Evolutionary conservation across 2,113 vertebrate genomes (phyloP).

Genomic region (Sapajus apella): DNA sequence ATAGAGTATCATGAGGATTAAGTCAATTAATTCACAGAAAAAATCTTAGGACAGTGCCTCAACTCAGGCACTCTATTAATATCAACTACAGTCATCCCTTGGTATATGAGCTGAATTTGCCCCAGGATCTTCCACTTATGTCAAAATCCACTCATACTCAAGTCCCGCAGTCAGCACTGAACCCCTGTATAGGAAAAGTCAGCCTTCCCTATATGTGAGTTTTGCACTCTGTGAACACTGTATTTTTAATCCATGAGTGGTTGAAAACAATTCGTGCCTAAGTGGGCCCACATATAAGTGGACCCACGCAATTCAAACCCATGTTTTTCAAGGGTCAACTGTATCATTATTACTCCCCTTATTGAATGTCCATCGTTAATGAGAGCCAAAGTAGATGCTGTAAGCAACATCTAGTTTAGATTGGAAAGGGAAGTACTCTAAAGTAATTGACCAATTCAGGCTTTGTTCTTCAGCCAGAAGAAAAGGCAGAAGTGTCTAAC

Average conservation of each 20-base stretch:
- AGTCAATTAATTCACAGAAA: background rate
- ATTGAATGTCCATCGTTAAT: background rate
- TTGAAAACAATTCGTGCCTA: background rate
- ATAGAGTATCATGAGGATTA: background rate
- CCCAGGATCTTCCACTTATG: background rate
- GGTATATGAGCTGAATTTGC: background rate
- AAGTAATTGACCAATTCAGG: background rate
- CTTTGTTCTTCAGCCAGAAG: background rate
- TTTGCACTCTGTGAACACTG: background rate
- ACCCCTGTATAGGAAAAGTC: background rate
- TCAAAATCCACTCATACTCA: background rate
- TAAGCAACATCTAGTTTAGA: background rate
- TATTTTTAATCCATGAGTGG: background rate
- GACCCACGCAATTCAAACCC: background rate
- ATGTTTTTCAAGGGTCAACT: background rate
- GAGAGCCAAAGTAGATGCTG: background rate
- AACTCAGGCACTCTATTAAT: background rate
- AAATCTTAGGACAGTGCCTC: background rate
- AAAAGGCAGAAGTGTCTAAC: background rate
- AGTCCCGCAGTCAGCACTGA: background rate
- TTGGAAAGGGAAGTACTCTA: background rate
- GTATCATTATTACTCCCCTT: background rate
- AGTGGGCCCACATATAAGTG: too few relatives aligned
- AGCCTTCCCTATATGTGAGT: background rate
- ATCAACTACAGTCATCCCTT: background rate